Percentiles rank a stretch among this genome's conserved stretches.
phyloP scores from a whole-genome alignment of 37 sponge, comb jelly and placozoan genomes.

The Bolinopsis microptera region DNA sequence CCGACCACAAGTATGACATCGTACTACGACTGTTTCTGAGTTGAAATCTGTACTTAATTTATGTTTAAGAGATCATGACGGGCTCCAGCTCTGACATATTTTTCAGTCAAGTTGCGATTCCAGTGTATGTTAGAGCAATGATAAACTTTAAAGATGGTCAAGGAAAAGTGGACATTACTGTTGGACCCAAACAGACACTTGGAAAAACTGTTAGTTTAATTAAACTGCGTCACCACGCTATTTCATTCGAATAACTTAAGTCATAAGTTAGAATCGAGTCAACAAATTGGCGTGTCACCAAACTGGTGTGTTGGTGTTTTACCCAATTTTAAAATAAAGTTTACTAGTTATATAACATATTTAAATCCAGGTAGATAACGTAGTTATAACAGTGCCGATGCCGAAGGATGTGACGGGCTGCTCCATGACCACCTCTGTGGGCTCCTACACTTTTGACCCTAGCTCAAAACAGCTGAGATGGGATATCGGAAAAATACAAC shows the following conservation, averaged over 20 bases:
- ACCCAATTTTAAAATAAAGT: no score
- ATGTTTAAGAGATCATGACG: no score
- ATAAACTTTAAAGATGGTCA: slow-evolving; percentile 68
- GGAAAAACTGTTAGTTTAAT: slow-evolving; percentile 82
- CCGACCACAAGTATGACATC: no score
- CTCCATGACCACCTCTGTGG: slow-evolving; percentile 75
- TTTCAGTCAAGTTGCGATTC: slow-evolving; percentile 66
- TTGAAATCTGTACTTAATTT: no score
- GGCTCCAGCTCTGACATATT: neutral
- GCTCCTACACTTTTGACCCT: slow-evolving; percentile 85
- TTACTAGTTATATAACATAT: no score
- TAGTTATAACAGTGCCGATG: slow-evolving; percentile 82
- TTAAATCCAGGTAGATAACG: slow-evolving; percentile 84
- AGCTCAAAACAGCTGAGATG: slow-evolving; percentile 77
- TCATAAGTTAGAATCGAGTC: no score
- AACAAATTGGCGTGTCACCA: no score
- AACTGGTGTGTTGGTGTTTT: no score
- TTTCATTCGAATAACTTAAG: no score
- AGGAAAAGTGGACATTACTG: slow-evolving; percentile 82
- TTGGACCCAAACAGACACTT: slow-evolving; percentile 90
- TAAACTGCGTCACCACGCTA: no score
- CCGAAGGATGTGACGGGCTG: slow-evolving; percentile 85
- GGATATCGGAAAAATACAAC: slow-evolving; percentile 78
- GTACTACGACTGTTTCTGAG: no score
- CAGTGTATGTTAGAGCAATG: slow-evolving; percentile 66